phyloP scores from a whole-genome alignment of 2,797 vertebrate species.

The Lutjanus argentimaculatus region DNA sequence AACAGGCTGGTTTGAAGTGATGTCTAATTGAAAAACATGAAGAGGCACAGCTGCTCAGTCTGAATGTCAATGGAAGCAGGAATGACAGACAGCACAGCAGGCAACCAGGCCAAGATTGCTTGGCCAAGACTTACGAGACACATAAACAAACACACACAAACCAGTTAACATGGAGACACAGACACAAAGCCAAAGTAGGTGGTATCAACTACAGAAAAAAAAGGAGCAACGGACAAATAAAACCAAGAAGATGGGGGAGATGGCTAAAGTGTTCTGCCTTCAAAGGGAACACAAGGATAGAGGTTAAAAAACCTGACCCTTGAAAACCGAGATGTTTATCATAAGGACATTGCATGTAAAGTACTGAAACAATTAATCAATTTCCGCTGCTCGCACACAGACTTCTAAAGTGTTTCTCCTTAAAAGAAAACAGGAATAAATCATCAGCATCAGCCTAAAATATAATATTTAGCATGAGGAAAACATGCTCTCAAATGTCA shows the following conservation, averaged over 20 bases:
- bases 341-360: constrained; percentile 36
- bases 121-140: constrained; percentile 75
- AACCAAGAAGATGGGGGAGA: constrained; percentile 38
- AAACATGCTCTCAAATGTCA: constrained; percentile 45
- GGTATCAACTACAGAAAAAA: constrained; percentile 34
- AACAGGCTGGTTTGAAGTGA: constrained; percentile 75
- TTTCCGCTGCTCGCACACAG: constrained; percentile 17
- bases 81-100: constrained; percentile 81
- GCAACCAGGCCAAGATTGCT: constrained; percentile 64
- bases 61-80: constrained; percentile 84
- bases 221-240: constrained; percentile 55
- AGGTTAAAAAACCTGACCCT: constrained; percentile 43
- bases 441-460: constrained; percentile 27
- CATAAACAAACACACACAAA: constrained; percentile 75
- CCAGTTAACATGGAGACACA: constrained; percentile 58
- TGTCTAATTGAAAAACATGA: constrained; percentile 85
- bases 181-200: constrained; percentile 58
- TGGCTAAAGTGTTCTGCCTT: constrained; percentile 36
- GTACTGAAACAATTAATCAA: constrained; percentile 47
- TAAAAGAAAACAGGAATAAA: constrained; percentile 45
- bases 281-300: constrained; percentile 44
- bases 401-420: constrained; percentile 24
- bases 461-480: constrained; percentile 30
- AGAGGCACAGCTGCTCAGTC: constrained; percentile 75
- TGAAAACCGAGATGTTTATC: constrained; percentile 64